A percentile compares a stretch with the other conserved stretches of the same genome.
Conservation (phyloP, 2,113 vertebrate species). For the Phoxinus phoxinus region DNA sequence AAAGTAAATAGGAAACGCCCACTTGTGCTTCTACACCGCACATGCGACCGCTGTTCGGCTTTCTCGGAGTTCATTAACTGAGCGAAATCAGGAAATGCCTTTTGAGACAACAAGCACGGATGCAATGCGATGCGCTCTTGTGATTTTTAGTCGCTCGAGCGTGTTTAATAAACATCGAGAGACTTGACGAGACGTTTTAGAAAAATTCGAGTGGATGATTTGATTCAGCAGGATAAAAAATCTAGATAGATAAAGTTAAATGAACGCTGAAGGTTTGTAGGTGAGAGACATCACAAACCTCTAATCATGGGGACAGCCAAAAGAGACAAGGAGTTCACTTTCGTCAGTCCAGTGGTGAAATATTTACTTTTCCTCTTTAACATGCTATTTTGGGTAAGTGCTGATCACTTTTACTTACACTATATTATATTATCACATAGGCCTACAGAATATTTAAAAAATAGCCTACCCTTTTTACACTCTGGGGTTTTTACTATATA, state of each 20-base stretch:
- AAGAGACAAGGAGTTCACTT: constrained; percentile 79
- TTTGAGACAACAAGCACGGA: neutral
- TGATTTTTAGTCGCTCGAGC: neutral
- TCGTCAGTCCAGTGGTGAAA: constrained; percentile 86
- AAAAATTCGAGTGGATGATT: constrained; percentile 4
- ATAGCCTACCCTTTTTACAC: too few relatives aligned
- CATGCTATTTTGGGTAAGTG: constrained; percentile 92
- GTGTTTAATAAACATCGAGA: neutral
- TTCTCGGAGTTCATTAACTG: constrained; percentile 6
- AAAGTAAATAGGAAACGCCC: neutral
- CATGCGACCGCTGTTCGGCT: neutral
- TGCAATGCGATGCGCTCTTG: neutral
- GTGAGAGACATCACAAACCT: neutral
- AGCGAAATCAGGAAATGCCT: constrained; percentile 15
- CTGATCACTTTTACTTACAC: neutral
- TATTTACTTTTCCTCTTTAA: constrained; percentile 93
- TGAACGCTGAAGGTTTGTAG: neutral
- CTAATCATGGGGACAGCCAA: constrained; percentile 74
- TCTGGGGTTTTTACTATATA: neutral
- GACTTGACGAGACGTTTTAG: neutral
- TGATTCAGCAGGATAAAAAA: neutral
- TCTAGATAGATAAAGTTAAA: neutral
- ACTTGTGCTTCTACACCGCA: neutral
- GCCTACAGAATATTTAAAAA: too few relatives aligned
- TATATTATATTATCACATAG: neutral